Evolutionary conservation across 2,888 invertebrate species (phyloP).

Genomic region (Apocheima hispidaria): DNA sequence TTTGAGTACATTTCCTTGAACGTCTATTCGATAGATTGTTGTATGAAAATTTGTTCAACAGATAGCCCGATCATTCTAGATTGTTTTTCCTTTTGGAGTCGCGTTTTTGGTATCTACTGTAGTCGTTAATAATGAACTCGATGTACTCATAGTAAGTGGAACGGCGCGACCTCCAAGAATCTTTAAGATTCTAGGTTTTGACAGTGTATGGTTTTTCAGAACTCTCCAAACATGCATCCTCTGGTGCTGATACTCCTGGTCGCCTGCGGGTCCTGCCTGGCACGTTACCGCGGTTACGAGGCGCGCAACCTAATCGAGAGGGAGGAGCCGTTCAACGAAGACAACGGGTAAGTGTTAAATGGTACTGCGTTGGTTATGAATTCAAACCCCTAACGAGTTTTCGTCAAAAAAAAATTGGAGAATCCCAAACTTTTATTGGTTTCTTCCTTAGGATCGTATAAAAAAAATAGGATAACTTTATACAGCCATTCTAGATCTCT

Average conservation of each 20-base stretch:
- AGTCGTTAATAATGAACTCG: too few relatives aligned
- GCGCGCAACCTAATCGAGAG: conserved; percentile 64
- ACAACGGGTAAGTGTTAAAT: conserved; percentile 56
- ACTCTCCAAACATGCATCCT: conserved; percentile 60
- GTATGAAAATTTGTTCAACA: background rate
- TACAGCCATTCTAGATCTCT: too few relatives aligned
- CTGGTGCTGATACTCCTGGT: conserved; percentile 59
- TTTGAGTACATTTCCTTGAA: background rate
- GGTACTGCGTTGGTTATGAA: too few relatives aligned
- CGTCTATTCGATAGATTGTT: background rate
- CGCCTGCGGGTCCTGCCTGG: conserved; percentile 57
- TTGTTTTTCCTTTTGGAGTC: background rate
- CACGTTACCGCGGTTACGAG: conserved; percentile 68
- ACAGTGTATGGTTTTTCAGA: conserved; percentile 24
- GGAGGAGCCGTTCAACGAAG: conserved; percentile 58
- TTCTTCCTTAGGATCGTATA: too few relatives aligned
- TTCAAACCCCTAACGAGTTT: too few relatives aligned
- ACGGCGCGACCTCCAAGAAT: too few relatives aligned
- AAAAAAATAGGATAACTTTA: too few relatives aligned
- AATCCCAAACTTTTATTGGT: too few relatives aligned
- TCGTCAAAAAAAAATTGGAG: too few relatives aligned
- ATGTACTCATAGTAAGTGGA: too few relatives aligned
- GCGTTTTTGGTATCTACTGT: too few relatives aligned
- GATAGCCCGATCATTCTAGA: background rate
- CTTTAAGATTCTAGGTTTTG: too few relatives aligned